A percentile compares a stretch with the other conserved stretches of the same genome.
phyloP scores from a whole-genome alignment of 2,888 invertebrate species.

The Drosophila phalerata region DNA sequence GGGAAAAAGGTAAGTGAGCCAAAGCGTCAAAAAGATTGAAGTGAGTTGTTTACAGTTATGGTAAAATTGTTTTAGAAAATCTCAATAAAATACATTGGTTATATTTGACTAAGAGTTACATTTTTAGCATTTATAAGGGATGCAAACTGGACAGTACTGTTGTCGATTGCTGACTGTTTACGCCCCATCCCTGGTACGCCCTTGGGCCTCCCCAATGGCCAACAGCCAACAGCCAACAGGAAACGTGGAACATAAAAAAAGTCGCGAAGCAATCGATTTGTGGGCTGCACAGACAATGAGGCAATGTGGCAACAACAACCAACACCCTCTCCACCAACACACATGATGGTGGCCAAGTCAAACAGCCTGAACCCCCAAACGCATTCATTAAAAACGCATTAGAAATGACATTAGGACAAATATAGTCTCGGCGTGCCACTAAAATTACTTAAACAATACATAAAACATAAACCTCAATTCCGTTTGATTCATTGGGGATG shows the following conservation, averaged over 20 bases:
- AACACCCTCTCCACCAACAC: not conserved
- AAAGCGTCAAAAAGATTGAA: constrained; percentile 26
- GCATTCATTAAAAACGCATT: constrained; percentile 83
- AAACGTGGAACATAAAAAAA: constrained; percentile 62
- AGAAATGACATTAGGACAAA: constrained; percentile 81
- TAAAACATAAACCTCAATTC: constrained; percentile 49
- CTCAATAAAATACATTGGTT: constrained; percentile 2
- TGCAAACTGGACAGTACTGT: constrained; percentile 3
- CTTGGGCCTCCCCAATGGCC: not conserved
- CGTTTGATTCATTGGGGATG: constrained; percentile 10
- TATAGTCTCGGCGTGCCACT: constrained; percentile 60
- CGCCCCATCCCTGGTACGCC: constrained; percentile 15
- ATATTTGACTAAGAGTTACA: not conserved
- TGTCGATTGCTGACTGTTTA: constrained; percentile 27
- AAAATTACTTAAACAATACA: constrained; percentile 73
- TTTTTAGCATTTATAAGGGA: constrained; percentile 11
- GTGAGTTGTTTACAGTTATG: constrained; percentile 55
- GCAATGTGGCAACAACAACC: not conserved
- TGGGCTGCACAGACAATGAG: constrained; percentile 52
- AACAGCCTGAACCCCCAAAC: constrained; percentile 14
- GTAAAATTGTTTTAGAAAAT: not conserved
- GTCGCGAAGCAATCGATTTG: constrained; percentile 83
- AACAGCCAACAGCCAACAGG: constrained; percentile 63
- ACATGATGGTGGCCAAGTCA: not conserved
- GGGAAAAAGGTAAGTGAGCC: constrained; percentile 52